Evolutionary conservation across 1,140 invertebrate genomes (phyloP), one percentile per base, ranked within the genome.

Genomic region (Diorhabda elongata): DNA sequence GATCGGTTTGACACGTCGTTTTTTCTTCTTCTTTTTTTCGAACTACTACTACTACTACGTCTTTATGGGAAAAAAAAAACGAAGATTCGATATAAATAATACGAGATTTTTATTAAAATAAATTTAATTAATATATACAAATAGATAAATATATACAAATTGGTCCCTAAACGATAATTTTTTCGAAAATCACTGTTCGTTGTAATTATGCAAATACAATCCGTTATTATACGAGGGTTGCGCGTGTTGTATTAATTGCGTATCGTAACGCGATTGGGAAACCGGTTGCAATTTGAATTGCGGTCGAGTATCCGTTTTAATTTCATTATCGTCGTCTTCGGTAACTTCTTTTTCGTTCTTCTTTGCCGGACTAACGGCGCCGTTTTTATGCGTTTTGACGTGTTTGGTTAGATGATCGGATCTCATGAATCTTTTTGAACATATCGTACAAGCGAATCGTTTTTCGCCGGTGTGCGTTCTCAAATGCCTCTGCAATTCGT

Each of bases 401-500:
- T 95, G 93, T 81, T 95, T 95, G 5, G 89, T 89, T 0, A 95
- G 82, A 78, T 95, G 93, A 78, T 95, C 93, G 42, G 92, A 94
- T 11, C 93, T 83, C 81, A 91, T 92, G 77, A 95, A 95, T 42
- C 89, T 82, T 77, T 95, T 94, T 3, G 84, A 84, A 75, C 93
- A 95, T 3, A 88, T 84, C 2, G 83, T 82, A 76, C 92, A 95
- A 2, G 85, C 83, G 77, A 94, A 94, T 2, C 91, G 85, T 67
- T 94, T 94, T 70, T 93, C 90, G 0, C 93, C 93, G 0, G 92
- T 93, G 76, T 95, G 93, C 0, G 91, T 94, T 3, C 92, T 82
- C 0, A 88, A 81, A 72, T 95, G 93, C 41, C 94, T 85, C 65
- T 94, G 92, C 8, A 97, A 82, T 74, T 97, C 94, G 76, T 96